A percentile compares a stretch with the other conserved stretches of the same genome.
phyloP scores from a whole-genome alignment of 2,113 vertebrate species.

The Esox niger region DNA sequence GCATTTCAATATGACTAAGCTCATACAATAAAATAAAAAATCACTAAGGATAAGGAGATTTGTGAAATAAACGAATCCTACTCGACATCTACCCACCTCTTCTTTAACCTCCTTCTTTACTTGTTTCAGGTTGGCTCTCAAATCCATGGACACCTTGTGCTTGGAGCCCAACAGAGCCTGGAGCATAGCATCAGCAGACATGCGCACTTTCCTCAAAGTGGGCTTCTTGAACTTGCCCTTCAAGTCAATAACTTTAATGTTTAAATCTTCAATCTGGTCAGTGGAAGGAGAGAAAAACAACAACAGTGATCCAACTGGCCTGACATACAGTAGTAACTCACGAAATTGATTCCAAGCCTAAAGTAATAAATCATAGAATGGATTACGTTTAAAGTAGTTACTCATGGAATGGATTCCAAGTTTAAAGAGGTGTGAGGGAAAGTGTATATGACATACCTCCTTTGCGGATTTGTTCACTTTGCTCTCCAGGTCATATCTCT shows the following conservation, averaged over 20 bases:
- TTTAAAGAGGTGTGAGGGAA: background rate
- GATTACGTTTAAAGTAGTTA: background rate
- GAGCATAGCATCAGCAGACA: conserved; percentile 95
- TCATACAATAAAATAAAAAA: background rate
- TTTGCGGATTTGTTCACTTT: conserved; percentile 84
- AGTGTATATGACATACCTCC: conserved; percentile 75
- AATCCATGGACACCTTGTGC: conserved; percentile 95
- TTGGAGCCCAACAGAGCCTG: conserved; percentile 94
- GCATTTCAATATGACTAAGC: background rate
- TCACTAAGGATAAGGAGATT: background rate
- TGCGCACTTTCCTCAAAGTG: conserved; percentile 83
- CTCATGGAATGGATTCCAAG: background rate
- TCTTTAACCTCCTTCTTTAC: conserved; percentile 97
- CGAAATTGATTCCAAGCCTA: background rate
- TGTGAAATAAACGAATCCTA: background rate
- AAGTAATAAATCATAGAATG: background rate
- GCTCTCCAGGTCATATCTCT: conserved; percentile 87
- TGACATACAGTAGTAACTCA: background rate
- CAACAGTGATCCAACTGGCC: background rate
- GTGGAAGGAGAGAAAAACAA: background rate
- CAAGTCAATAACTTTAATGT: conserved; percentile 92
- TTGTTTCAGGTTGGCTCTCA: conserved; percentile 94
- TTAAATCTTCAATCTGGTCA: conserved; percentile 88
- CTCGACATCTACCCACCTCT: conserved; percentile 73
- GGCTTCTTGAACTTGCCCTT: conserved; percentile 97